Evolutionary conservation across 1,140 invertebrate species (phyloP).

Genomic region (Dolichoris vasculosae): DNA sequence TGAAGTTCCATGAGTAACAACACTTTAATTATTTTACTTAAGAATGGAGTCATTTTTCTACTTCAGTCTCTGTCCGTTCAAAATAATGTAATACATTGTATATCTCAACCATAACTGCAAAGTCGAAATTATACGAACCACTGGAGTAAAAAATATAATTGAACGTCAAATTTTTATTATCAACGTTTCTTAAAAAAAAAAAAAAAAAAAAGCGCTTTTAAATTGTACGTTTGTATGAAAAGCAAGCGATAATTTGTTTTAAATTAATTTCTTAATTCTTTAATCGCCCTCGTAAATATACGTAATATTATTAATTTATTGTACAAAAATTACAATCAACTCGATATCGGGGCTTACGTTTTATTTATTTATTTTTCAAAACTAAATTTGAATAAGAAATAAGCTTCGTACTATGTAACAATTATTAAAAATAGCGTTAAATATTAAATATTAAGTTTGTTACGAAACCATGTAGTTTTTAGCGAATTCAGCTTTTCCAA

Average conservation of each 20-base stretch:
- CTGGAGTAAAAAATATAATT: background rate
- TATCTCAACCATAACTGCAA: background rate
- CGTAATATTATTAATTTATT: constrained; percentile 8
- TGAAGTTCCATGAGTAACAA: background rate
- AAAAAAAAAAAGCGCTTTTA: background rate
- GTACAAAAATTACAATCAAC: constrained; percentile 9
- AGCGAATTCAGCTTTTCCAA: too few relatives aligned
- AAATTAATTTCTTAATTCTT: background rate
- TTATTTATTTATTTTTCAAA: background rate
- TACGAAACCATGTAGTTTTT: background rate
- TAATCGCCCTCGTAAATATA: background rate
- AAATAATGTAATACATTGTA: background rate
- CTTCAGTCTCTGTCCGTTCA: background rate
- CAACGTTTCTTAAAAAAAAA: background rate
- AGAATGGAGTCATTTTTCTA: background rate
- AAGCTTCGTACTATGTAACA: background rate
- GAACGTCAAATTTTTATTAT: background rate
- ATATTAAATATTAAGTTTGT: background rate
- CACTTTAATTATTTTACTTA: background rate
- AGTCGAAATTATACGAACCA: background rate
- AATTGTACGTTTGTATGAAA: background rate
- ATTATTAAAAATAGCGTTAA: background rate
- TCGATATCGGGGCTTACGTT: background rate
- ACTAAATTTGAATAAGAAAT: background rate
- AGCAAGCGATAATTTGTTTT: background rate